Percentiles rank a stretch among this genome's conserved stretches.
Conservation (phyloP, 2,113 vertebrate genomes). For the Passer montanus region DNA sequence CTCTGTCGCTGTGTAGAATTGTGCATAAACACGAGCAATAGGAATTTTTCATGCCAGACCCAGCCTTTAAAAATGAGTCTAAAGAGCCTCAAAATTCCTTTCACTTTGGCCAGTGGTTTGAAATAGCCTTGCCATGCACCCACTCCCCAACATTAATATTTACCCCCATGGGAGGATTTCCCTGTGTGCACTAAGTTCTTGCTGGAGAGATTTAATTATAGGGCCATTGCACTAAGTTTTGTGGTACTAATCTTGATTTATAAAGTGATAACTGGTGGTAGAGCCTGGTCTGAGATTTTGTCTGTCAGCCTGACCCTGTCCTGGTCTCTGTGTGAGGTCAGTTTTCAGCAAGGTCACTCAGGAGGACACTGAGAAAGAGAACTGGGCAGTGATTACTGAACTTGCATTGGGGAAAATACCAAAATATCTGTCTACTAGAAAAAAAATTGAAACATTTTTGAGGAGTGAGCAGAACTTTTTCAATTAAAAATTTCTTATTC, state of each 20-base stretch:
- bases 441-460: not conserved
- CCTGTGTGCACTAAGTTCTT: not conserved
- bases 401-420: not conserved
- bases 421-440: not conserved
- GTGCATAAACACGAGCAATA: not conserved
- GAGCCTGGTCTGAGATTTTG: not conserved
- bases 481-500: not conserved
- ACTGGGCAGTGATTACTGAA: not conserved
- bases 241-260: not conserved
- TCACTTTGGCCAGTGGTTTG: not conserved
- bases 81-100: not conserved
- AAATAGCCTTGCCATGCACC: not conserved
- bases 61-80: not conserved
- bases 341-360: not conserved
- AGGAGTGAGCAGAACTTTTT: not conserved
- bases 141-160: not conserved
- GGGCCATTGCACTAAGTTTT: not conserved
- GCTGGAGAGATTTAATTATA: not conserved
- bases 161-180: not conserved
- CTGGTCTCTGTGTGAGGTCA: not conserved
- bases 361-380: not conserved
- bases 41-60: not conserved
- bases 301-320: not conserved
- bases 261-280: not conserved
- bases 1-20: accelerated